Base-by-base conservation (phyloP, 1,140 invertebrate genomes). In the Neodiprion virginianus region DNA sequence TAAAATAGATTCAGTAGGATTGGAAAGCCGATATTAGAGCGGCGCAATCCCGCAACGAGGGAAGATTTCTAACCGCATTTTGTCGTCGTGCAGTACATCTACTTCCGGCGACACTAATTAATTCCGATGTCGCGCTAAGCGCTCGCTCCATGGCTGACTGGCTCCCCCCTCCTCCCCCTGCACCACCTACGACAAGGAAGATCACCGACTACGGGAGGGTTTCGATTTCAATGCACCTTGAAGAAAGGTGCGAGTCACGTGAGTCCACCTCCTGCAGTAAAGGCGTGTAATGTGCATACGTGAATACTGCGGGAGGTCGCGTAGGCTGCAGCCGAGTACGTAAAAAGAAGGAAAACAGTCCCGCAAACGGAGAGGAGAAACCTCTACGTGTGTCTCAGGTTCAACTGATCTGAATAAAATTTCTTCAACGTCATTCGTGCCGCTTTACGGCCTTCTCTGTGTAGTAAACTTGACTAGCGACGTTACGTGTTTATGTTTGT, bases 81-180 rank as follows among this genome's bases (percentile, higher is more conserved):
- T 61, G 53, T 61, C 53, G 53, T 61, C 8, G 11, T 61, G 53
- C 53, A 61, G 53, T 17, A 61, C 53, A 14, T 61, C 53, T 61
- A 61, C 53, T 61, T 61, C 53, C 53, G 53, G 53, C 53, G 53
- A 61, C 53, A 61, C 53, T 61, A 61, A 61, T 61, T 61, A 61
- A 61, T 61, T 61, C 53, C 53, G 8, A 61, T 61, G 53, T 61
- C 53, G 53, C 5, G 53, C n/a, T 61, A 61, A 61, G 53, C 11
- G 53, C 53, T 40, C 28, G 28, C 28, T 40, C 28, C 1, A 40
- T 40, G 28, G 28, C 28, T 40, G 28, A 5, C 28, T 40, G 28
- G 28, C 28, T 40, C 28, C 28, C 28, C 28, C 28, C 28, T 4
- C n/a, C 53, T 3, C 17, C 7, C 11, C 11, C n/a, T 12, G 53